Evolutionary conservation across 2,797 vertebrate genomes (phyloP).

Genomic region (Pseudochromis fuscus): DNA sequence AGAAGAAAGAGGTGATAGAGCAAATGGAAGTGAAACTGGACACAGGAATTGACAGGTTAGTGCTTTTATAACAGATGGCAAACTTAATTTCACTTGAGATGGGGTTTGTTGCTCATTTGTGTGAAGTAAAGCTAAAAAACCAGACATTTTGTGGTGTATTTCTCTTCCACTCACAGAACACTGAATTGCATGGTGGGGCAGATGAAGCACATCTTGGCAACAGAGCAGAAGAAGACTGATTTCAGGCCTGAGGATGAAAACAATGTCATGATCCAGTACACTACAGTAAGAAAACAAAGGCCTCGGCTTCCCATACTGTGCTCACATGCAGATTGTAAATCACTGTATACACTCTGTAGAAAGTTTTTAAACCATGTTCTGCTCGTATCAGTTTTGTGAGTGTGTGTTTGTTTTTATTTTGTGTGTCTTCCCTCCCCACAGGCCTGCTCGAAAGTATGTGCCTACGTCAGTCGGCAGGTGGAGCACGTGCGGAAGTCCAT

Average conservation of each 20-base stretch:
- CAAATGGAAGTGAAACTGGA: conserved; percentile 99
- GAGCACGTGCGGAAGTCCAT: conserved; percentile 96
- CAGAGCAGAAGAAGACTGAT: conserved; percentile 99
- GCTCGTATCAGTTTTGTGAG: neutral
- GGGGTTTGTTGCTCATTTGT: conserved; percentile 2
- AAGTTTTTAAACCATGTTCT: neutral
- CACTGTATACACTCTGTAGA: neutral
- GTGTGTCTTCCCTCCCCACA: conserved; percentile 64
- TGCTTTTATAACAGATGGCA: conserved; percentile 23
- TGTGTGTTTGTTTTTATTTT: neutral
- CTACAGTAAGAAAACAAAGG: conserved; percentile 87
- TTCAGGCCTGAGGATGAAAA: conserved; percentile 99
- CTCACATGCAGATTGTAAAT: conserved; percentile 41
- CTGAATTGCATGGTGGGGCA: conserved; percentile 99
- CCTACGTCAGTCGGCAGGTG: conserved; percentile 96
- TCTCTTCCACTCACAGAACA: conserved; percentile 86
- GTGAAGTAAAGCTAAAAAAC: neutral
- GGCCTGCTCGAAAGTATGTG: conserved; percentile 97
- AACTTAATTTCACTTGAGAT: neutral
- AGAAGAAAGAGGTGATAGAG: conserved; percentile 99
- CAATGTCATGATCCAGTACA: conserved; percentile 98
- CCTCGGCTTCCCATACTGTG: neutral
- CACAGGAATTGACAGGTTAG: conserved; percentile 96
- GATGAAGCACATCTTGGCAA: conserved; percentile 96
- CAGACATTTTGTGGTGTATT: neutral